These are phyloP conservation scores for Mechanitis mazaeus DNA, from an alignment of 2,888 invertebrate genomes.

Conservation along the genomic window DNA sequence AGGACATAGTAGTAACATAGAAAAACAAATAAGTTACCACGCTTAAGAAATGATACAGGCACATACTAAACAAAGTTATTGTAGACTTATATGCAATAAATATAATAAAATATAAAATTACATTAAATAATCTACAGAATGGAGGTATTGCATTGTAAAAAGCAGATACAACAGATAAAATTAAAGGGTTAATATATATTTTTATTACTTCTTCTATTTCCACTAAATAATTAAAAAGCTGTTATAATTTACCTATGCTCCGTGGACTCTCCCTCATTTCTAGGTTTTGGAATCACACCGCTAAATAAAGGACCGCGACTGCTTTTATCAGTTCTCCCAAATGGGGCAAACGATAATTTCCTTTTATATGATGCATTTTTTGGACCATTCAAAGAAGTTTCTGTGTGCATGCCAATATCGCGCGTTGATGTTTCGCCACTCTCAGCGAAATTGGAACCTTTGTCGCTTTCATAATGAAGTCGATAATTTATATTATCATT, in stretches of 20 bases:
- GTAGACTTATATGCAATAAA: too few species aligned
- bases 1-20: too few species aligned
- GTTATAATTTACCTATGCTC: conserved; percentile 54
- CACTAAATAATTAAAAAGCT: not conserved
- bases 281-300: conserved; percentile 57
- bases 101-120: too few species aligned
- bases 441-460: conserved; percentile 46
- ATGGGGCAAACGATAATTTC: conserved; percentile 57
- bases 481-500: conserved; percentile 74
- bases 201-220: too few species aligned
- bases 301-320: conserved; percentile 53
- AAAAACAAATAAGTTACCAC: too few species aligned
- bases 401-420: conserved; percentile 50
- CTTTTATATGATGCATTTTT: conserved; percentile 55
- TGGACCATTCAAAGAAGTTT: conserved; percentile 61
- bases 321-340: conserved; percentile 53
- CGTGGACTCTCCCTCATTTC: conserved; percentile 50
- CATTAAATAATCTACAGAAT: too few species aligned
- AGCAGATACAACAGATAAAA: too few species aligned
- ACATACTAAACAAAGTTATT: too few species aligned
- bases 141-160: too few species aligned
- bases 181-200: too few species aligned
- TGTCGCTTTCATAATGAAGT: conserved; percentile 64
- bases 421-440: conserved; percentile 56
- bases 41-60: too few species aligned